Evolutionary conservation across 1,140 invertebrate species (phyloP).

Genomic region (Sarcophaga peregrina): DNA sequence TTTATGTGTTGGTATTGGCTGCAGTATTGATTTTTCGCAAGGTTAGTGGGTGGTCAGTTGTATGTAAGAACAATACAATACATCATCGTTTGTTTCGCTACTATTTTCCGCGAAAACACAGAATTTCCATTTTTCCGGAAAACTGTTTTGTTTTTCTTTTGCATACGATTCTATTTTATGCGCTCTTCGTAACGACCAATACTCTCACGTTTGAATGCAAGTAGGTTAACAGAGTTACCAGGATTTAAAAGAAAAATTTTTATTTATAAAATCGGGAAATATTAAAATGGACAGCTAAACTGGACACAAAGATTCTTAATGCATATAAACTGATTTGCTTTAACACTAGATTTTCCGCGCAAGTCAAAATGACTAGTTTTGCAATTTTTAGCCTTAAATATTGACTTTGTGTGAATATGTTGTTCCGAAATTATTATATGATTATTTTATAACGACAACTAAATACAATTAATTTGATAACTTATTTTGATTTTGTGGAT

Average conservation of each 20-base stretch:
- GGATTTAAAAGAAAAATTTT: background rate
- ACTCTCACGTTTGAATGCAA: background rate
- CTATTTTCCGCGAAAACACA: slow-evolving; percentile 18
- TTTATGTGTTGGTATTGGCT: slow-evolving; percentile 32
- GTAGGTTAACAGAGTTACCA: background rate
- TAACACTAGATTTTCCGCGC: too few species aligned
- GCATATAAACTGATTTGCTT: too few species aligned
- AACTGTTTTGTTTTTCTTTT: slow-evolving; percentile 18
- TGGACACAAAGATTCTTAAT: too few species aligned
- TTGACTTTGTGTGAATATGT: too few species aligned
- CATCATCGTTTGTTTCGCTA: background rate
- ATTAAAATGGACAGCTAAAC: too few species aligned
- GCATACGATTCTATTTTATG: background rate
- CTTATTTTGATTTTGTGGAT: too few species aligned
- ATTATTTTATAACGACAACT: too few species aligned
- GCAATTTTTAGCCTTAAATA: too few species aligned
- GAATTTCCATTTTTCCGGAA: slow-evolving; percentile 14
- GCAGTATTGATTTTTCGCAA: slow-evolving; percentile 50
- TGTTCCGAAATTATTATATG: too few species aligned
- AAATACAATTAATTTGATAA: too few species aligned
- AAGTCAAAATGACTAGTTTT: too few species aligned
- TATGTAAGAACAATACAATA: background rate
- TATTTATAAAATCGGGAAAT: too few species aligned
- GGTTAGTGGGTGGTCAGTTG: slow-evolving; percentile 46
- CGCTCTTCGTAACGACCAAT: background rate